Percentiles rank a stretch among this genome's conserved stretches.
These are phyloP conservation scores for Chironex yamaguchii DNA, from an alignment of 30 jellyfish, hydroid and myxozoan species.

Conservation along the genomic window DNA sequence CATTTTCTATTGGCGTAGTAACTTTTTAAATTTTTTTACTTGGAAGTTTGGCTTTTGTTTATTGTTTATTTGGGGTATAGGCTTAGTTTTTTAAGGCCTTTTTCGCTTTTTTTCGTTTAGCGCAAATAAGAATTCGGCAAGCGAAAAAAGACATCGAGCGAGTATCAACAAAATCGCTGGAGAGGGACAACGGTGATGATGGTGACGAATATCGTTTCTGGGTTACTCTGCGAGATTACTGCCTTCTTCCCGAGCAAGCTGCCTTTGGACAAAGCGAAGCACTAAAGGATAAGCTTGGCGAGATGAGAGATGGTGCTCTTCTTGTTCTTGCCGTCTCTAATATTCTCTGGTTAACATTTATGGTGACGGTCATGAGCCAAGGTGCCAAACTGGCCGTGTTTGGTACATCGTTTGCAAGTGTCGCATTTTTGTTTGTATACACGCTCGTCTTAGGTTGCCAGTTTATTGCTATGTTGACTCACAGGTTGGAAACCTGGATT, in stretches of 20 bases:
- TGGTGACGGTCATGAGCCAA: slow-evolving; percentile 92
- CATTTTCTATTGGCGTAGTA: too few species aligned
- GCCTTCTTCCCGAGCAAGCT: slow-evolving; percentile 96
- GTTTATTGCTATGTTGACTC: slow-evolving; percentile 69
- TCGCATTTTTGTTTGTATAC: slow-evolving; percentile 83
- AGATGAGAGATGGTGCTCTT: slow-evolving; percentile 84
- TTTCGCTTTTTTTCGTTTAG: slow-evolving; percentile 22
- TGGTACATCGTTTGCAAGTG: slow-evolving; percentile 91
- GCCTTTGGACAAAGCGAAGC: slow-evolving; percentile 89
- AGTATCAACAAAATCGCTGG: slow-evolving; percentile 40
- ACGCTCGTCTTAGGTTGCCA: slow-evolving; percentile 76
- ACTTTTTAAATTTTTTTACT: too few species aligned
- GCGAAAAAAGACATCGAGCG: slow-evolving; percentile 78
- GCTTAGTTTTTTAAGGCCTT: not conserved
- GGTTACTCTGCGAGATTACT: slow-evolving; percentile 71
- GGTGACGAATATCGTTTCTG: slow-evolving; percentile 82
- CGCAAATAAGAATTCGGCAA: slow-evolving; percentile 81
- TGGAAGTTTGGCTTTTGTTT: too few species aligned
- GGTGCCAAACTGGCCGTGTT: slow-evolving; percentile 70
- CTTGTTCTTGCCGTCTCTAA: slow-evolving; percentile 82
- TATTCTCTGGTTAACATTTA: slow-evolving; percentile 90
- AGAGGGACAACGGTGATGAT: slow-evolving; percentile 74
- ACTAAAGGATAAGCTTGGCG: slow-evolving; percentile 85
- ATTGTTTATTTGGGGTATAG: too few species aligned
- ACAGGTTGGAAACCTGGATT: slow-evolving; percentile 81